Evolutionary conservation across 2,888 invertebrate species (phyloP), one percentile per base, ranked within the genome.

Genomic region (Dynastes tityus): DNA sequence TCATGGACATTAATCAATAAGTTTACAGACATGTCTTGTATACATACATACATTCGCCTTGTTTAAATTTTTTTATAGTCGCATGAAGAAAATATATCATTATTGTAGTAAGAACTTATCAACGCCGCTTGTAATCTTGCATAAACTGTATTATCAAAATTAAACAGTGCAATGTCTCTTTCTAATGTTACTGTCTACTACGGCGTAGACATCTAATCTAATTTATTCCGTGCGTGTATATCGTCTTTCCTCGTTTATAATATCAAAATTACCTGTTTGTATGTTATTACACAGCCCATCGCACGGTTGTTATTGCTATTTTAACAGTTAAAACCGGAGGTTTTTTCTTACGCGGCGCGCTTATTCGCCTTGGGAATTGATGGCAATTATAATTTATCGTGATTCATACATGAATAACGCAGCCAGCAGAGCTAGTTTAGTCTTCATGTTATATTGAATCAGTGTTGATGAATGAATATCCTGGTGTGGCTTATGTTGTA

Each of bases 401-500:
- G 83, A 83, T 83, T 83, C 83, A 83, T 83, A 81, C 81, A 81
- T 83, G 83, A 83, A 80, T 82, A 82, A 83, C 78, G 77, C 58
- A 64, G 71, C 64, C 64, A 55, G 74, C 58, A 58, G 70, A 75
- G 70, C 64, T 63, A 64, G 76, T 76, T 76, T 71, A 73, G 78
- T 78, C 78, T 71, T 78, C 63, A 74, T 55, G 61, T 74, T 74
- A 61, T 74, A 74, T 74, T 74, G 73, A 74, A 74, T 61, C 73
- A 74, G 73, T 74, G 73, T 61, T 61, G 61, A 61, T 74, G 73
- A 74, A 74, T 74, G 73, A 74, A 74, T 74, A 61, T 45, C 61
- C 61, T 74, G 73, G 73, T 73, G 73, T 74, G 27, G 45, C 61
- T 49, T 61, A 5, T 53, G 65, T 67, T 76, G 76, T 67, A 51